phyloP scores from a whole-genome alignment of 2,113 vertebrate genomes.

The Collichthys lucidus region DNA sequence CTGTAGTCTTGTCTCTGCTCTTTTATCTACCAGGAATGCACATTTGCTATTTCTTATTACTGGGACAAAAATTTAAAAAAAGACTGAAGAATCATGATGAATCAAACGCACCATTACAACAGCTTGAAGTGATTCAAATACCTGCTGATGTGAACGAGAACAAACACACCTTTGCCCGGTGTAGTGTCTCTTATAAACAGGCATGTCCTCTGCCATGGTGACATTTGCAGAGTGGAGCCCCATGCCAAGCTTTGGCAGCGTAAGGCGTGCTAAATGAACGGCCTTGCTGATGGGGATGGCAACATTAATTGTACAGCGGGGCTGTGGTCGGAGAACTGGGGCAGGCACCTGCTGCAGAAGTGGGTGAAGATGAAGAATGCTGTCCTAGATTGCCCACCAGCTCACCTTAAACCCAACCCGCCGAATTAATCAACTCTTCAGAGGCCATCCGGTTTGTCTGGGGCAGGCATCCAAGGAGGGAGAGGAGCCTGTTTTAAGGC shows the following conservation, averaged over 20 bases:
- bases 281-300: conserved; percentile 59
- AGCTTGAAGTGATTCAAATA: not conserved
- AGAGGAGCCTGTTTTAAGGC: conserved; percentile 49
- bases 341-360: conserved; percentile 85
- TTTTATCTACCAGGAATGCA: not conserved
- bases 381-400: conserved; percentile 83
- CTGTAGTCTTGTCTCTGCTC: conserved; percentile 1
- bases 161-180: not conserved
- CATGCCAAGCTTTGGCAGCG: conserved; percentile 35
- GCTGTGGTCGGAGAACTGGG: conserved; percentile 81
- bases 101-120: not conserved
- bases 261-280: conserved; percentile 46
- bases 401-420: conserved; percentile 76
- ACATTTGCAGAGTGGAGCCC: conserved; percentile 41
- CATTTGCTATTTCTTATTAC: not conserved
- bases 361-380: conserved; percentile 85
- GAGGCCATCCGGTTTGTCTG: conserved; percentile 72
- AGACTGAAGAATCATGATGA: not conserved
- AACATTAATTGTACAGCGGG: conserved; percentile 79
- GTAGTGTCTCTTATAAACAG: conserved; percentile 6
- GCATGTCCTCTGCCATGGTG: conserved; percentile 23
- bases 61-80: too few species aligned
- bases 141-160: conserved; percentile 5
- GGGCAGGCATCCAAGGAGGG: conserved; percentile 64
- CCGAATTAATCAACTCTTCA: conserved; percentile 81